phyloP scores from a whole-genome alignment of 1,140 invertebrate genomes.

The Polypedilum pembai region DNA sequence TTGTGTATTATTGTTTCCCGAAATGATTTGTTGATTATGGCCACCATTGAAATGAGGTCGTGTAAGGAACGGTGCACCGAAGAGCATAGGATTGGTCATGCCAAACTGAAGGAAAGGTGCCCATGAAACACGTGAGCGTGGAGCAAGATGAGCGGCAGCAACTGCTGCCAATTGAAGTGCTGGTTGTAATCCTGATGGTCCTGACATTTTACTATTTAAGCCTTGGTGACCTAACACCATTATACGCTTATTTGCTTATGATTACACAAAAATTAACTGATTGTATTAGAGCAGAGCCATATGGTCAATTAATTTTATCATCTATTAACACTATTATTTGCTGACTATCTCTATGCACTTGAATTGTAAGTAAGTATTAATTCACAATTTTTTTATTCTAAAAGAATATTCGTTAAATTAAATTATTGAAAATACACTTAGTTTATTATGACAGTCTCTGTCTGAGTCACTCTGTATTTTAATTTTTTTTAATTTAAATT shows the following conservation, averaged over 20 bases:
- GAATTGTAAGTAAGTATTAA: no score
- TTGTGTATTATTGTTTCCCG: slow-evolving; percentile 34
- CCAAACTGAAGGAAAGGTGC: slow-evolving; percentile 51
- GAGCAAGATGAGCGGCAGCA: slow-evolving; percentile 47
- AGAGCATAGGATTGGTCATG: slow-evolving; percentile 43
- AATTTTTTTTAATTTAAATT: neutral
- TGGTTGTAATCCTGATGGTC: slow-evolving; percentile 45
- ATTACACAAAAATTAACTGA: neutral
- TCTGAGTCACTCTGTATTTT: no score
- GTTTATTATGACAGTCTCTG: neutral
- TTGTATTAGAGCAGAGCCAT: no score
- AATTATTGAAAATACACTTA: no score
- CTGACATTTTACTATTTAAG: slow-evolving; percentile 33
- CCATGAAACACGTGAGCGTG: slow-evolving; percentile 48
- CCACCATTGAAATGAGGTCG: slow-evolving; percentile 39
- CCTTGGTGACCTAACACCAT: slow-evolving; percentile 32
- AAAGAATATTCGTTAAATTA: no score
- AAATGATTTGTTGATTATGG: slow-evolving; percentile 29
- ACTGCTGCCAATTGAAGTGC: slow-evolving; percentile 50
- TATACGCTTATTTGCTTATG: neutral
- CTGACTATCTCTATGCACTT: no score
- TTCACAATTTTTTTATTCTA: no score
- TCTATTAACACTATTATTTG: no score
- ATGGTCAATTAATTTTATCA: no score
- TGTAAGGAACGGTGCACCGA: slow-evolving; percentile 43